These are phyloP conservation scores for Musca vetustissima DNA, from an alignment of 1,140 invertebrate species.

Conservation along the genomic window DNA sequence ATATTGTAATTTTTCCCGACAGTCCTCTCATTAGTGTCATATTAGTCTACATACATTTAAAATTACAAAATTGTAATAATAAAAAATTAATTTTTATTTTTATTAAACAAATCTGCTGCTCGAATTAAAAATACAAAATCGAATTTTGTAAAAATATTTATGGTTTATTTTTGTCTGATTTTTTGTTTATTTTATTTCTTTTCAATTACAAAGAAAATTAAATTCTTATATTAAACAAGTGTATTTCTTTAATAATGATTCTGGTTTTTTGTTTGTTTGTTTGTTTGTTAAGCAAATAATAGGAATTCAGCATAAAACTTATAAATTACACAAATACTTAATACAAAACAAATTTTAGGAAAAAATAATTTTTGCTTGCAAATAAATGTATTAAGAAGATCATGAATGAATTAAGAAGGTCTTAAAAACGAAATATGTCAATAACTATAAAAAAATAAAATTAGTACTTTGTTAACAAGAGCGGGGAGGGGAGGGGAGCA, in stretches of 20 bases:
- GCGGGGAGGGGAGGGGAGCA: too few relatives aligned
- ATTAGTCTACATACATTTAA: too few relatives aligned
- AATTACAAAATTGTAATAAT: too few relatives aligned
- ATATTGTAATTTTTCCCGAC: too few relatives aligned
- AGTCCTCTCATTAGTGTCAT: too few relatives aligned
- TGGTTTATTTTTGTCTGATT: neutral
- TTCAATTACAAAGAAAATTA: neutral
- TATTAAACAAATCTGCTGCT: too few relatives aligned
- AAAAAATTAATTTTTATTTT: too few relatives aligned
- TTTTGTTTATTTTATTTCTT: neutral
- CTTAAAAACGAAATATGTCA: neutral
- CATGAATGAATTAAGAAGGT: neutral
- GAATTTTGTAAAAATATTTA: neutral
- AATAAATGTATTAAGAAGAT: neutral
- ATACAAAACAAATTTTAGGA: constrained; percentile 8
- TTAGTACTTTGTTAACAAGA: too few relatives aligned
- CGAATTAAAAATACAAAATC: too few relatives aligned
- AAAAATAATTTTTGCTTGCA: neutral
- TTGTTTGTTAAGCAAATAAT: constrained; percentile 23
- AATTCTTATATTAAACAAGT: too few relatives aligned
- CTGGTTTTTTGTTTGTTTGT: neutral
- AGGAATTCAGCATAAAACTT: constrained; percentile 20
- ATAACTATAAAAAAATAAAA: too few relatives aligned
- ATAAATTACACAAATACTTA: constrained; percentile 11
- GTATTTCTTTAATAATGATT: too few relatives aligned